Base-by-base conservation (phyloP, 2,888 invertebrate genomes). In the Phrixothrix hirtus region DNA sequence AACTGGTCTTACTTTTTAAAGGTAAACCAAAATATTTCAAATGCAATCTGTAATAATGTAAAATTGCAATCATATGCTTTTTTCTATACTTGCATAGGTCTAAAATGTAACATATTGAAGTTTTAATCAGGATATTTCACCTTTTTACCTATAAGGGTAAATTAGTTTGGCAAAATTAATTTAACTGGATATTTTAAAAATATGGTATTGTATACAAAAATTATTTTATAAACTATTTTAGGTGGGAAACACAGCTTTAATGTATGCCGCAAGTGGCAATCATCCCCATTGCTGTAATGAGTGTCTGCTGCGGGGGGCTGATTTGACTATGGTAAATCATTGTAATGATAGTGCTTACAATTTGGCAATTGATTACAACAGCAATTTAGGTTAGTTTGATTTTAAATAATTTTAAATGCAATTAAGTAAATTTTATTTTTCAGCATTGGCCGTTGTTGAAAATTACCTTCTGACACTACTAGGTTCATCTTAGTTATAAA, bases 241-340 rank as follows among this genome's bases (percentile, higher is more conserved):
- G 89, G 84, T 89, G 67, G 92, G 92, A 42, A 93, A 92, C 70
- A 91, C 93, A 31, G 88, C 95, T 1, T 76, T 95, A 42, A 94
- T 95, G 87, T 95, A 91, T 77, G 92, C 95, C 38, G 91, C 92
- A 2, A 86, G 87, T 65, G 91, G 90, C 6, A 92, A 95, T 77
- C 92, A 94, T 78, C 88, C 92, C 1, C 90, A 91, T 71, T 89
- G 92, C 50, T 92, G 92, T 67, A 88, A 91, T 68, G 89, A 93
- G 72, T 79, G 95, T 42, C 79, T 95, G 36, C 79, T 86, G 11
- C 79, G 84, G 67, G 92, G 92, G 47, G 90, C 93, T 21, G 89
- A 93, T 74, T 79, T 94, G 61, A 88, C 89, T 2, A 79, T 85
- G 53, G 82, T 84, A 52, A 95, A 95, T 79, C 85, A 88, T 67